A percentile compares a stretch with the other conserved stretches of the same genome.
phyloP scores from a whole-genome alignment of 2,888 invertebrate species.

The Yponomeuta plumbellus region DNA sequence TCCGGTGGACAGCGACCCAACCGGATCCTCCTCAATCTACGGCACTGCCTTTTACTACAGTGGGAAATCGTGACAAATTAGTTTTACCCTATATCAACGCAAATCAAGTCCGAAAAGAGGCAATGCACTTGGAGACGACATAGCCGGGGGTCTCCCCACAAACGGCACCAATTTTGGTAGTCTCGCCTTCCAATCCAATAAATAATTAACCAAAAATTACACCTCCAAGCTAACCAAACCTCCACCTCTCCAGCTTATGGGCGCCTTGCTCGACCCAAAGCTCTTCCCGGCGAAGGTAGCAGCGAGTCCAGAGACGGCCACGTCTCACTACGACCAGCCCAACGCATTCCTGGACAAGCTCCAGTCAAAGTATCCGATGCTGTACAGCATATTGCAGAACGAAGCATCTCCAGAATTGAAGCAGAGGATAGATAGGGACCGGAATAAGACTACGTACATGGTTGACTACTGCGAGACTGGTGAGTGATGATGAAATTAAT shows the following conservation, averaged over 20 bases:
- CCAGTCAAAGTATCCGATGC: constrained; percentile 79
- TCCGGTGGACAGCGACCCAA: no score
- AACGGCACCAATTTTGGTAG: no score
- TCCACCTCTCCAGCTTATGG: constrained; percentile 67
- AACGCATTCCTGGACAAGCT: constrained; percentile 79
- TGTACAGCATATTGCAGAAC: constrained; percentile 78
- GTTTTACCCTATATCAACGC: no score
- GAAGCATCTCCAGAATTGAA: constrained; percentile 76
- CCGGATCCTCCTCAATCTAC: no score
- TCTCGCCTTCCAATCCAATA: no score
- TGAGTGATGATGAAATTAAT: constrained; percentile 24
- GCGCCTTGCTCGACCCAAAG: constrained; percentile 78
- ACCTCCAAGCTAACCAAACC: not conserved
- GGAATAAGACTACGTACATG: constrained; percentile 79
- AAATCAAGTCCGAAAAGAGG: no score
- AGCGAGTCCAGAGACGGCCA: constrained; percentile 72
- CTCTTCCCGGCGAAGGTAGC: constrained; percentile 76
- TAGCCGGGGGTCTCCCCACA: no score
- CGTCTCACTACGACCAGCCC: constrained; percentile 75
- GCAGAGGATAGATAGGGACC: constrained; percentile 77
- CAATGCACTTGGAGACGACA: no score
- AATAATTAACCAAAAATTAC: not conserved
- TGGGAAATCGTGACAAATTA: no score
- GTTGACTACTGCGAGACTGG: constrained; percentile 75
- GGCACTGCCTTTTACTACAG: no score